A percentile compares a stretch with the other conserved stretches of the same genome.
Conservation (phyloP, 2,113 vertebrate genomes). For the Neotoma lepida region DNA sequence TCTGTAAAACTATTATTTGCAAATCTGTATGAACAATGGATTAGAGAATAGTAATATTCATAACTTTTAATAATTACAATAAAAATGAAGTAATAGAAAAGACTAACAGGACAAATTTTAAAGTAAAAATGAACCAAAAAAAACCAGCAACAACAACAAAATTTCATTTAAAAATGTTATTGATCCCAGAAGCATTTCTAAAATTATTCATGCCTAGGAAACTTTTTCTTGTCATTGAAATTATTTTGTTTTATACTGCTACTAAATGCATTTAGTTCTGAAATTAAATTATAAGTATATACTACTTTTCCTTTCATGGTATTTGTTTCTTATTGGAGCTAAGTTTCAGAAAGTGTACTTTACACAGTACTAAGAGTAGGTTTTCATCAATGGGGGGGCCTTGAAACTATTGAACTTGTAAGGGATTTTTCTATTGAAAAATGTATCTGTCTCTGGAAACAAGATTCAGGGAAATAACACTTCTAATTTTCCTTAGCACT, state of each 20-base stretch:
- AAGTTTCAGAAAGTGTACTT: constrained; percentile 5
- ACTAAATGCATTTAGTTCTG: not conserved
- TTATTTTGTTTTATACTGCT: constrained; percentile 2
- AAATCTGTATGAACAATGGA: not conserved
- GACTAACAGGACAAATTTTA: not conserved
- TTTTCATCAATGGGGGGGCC: constrained; percentile 11
- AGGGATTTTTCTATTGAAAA: constrained; percentile 41
- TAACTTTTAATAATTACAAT: not conserved
- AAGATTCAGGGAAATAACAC: constrained; percentile 40
- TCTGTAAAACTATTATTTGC: not conserved
- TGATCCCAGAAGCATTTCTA: not conserved
- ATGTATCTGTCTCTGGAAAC: constrained; percentile 49
- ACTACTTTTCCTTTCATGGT: not conserved
- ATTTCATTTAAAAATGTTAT: not conserved
- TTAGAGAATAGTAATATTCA: not conserved
- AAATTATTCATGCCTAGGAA: not conserved
- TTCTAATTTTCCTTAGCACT: constrained; percentile 53
- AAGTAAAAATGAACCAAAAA: not conserved
- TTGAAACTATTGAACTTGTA: constrained; percentile 55
- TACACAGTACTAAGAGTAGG: not conserved
- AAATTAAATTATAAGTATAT: not conserved
- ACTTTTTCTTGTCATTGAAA: constrained; percentile 21
- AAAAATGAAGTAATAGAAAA: not conserved
- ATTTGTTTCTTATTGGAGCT: not conserved
- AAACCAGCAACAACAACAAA: not conserved